Base-by-base conservation (phyloP, 2,888 invertebrate genomes). In the Oscheius onirici region DNA sequence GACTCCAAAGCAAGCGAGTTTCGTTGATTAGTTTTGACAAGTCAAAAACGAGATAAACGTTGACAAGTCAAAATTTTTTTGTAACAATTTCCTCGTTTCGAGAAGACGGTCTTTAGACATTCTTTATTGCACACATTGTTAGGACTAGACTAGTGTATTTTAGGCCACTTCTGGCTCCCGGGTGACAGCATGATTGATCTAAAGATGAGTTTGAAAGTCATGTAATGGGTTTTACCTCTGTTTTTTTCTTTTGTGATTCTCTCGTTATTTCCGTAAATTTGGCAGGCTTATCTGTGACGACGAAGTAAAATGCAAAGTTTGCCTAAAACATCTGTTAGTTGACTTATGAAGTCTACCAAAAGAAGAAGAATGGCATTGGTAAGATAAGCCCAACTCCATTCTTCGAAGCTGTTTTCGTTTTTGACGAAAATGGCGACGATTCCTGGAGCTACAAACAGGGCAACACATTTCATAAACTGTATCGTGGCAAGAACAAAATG, bases 381-480 rank as follows among this genome's bases (percentile, higher is more conserved):
- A 17, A 79, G 52, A 65, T 74, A 79, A 17, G 75, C 79, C 63
- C 73, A 67, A 22, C 75, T 73, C 79, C 79, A 79, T 66, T 77
- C 71, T 0, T 71, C 55, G 28, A 66, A 66, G 6, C 22, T 52
- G 41, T 52, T 34, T 52, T 66, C 54, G 11, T 54, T 41, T 11
- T 34, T 11, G 20, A 66, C 66, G 13, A 66, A 49, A n/a, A 81
- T 73, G n/a, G 75, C 74, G 22, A 83, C 79, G 55, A 80, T 78
- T 6, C 73, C 71, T 1, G 84, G 84, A 49, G 82, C 84, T 13
- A 80, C 77, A 58, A 84, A 83, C 2, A 84, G 72, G 1, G 83
- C 79, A 41, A 84, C 74, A 68, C 84, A 84, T 66, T 84, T 84
- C 74, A 82, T 80, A 73, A 84, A 54, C 28, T 66, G 52, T 17